Evolutionary conservation across 2,888 invertebrate genomes (phyloP).

Genomic region (Seira musarum): DNA sequence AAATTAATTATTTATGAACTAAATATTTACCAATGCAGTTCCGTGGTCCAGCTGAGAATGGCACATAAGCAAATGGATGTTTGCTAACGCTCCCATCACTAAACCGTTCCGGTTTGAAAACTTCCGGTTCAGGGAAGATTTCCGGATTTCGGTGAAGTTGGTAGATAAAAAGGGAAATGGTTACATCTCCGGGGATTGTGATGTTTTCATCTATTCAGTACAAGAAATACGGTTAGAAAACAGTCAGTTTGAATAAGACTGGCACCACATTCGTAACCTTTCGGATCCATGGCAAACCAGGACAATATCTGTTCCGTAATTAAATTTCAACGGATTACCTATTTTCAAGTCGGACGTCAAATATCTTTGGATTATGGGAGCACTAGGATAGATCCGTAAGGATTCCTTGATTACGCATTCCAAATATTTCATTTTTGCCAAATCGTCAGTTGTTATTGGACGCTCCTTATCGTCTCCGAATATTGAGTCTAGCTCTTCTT

Average conservation of each 20-base stretch:
- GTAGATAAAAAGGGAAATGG: slow-evolving; percentile 54
- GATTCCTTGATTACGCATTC: slow-evolving; percentile 73
- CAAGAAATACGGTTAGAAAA: no score
- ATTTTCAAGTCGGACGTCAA: slow-evolving; percentile 70
- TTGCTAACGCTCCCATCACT: slow-evolving; percentile 71
- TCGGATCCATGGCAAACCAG: no score
- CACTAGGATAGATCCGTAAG: slow-evolving; percentile 72
- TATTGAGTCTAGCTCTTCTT: slow-evolving; percentile 50
- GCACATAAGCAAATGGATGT: slow-evolving; percentile 73
- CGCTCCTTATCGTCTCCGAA: slow-evolving; percentile 70
- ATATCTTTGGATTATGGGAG: slow-evolving; percentile 71
- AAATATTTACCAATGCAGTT: slow-evolving; percentile 61
- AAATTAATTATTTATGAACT: no score
- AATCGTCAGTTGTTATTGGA: slow-evolving; percentile 73
- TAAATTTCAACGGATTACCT: slow-evolving; percentile 44
- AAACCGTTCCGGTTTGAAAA: slow-evolving; percentile 76
- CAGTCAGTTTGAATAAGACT: no score
- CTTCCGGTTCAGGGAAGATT: slow-evolving; percentile 75
- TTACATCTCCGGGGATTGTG: slow-evolving; percentile 45
- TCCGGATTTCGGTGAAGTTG: slow-evolving; percentile 68
- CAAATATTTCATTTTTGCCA: slow-evolving; percentile 71
- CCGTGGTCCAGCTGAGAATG: slow-evolving; percentile 74
- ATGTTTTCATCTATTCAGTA: slow-evolving; percentile 42
- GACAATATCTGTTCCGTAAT: no score
- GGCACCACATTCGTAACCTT: no score